Percentiles rank a stretch among this genome's conserved stretches.
phyloP scores from a whole-genome alignment of 2,797 vertebrate genomes.

The Bovichtus diacanthus region DNA sequence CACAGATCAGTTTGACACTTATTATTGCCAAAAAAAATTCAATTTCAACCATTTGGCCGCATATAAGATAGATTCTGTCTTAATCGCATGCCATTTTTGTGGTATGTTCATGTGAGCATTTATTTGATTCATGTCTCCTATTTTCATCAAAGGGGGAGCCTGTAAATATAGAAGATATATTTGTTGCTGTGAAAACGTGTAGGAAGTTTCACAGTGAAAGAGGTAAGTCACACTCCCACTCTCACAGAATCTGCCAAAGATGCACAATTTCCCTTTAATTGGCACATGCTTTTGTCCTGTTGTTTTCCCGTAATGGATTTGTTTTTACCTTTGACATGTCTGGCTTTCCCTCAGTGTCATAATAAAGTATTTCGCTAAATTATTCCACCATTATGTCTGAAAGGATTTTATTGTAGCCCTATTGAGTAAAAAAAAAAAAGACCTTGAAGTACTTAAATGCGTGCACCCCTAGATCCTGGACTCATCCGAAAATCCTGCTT shows the following conservation, averaged over 20 bases:
- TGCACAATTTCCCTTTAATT: slow-evolving; percentile 14
- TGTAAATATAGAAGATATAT: slow-evolving; percentile 90
- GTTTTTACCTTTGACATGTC: slow-evolving; percentile 42
- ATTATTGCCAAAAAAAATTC: slow-evolving; percentile 5
- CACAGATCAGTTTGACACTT: slow-evolving; percentile 41
- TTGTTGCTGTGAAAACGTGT: slow-evolving; percentile 98
- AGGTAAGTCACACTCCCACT: slow-evolving; percentile 86
- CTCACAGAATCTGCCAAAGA: not conserved
- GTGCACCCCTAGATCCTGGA: not conserved
- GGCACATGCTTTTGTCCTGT: not conserved
- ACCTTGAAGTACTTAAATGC: slow-evolving; percentile 2
- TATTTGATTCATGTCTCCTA: slow-evolving; percentile 31
- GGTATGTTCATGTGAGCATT: not conserved
- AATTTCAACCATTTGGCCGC: slow-evolving; percentile 5
- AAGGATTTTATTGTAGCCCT: slow-evolving; percentile 20
- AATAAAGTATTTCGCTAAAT: slow-evolving; percentile 1
- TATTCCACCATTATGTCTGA: slow-evolving; percentile 15
- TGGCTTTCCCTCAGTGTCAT: slow-evolving; percentile 15
- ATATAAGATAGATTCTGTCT: slow-evolving; percentile 16
- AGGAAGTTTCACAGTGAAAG: slow-evolving; percentile 94
- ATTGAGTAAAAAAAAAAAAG: not conserved
- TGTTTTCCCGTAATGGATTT: slow-evolving; percentile 46
- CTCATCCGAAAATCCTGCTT: slow-evolving; percentile 22
- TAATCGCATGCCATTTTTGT: slow-evolving; percentile 22
- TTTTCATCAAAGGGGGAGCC: slow-evolving; percentile 87